These are phyloP conservation scores for Gasteruption jaculator DNA, from an alignment of 2,888 invertebrate species.

Conservation along the genomic window DNA sequence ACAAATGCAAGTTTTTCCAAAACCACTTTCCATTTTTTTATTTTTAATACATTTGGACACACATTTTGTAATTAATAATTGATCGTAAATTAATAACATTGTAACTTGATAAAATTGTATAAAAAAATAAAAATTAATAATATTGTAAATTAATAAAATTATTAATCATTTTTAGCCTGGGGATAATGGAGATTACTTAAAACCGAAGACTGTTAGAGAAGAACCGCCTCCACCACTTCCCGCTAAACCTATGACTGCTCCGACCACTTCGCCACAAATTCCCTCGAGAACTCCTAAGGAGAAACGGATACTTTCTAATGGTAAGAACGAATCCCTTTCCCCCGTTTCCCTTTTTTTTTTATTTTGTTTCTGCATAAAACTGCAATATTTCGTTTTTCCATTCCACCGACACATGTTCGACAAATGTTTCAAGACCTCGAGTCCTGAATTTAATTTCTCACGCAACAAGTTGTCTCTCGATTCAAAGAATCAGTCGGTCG, in stretches of 20 bases:
- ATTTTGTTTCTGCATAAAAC: no score
- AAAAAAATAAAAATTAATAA: slow-evolving; percentile 4
- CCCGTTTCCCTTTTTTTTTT: no score
- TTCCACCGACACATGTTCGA: neutral
- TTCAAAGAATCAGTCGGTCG: no score
- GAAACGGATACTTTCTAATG: slow-evolving; percentile 13
- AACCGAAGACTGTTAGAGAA: slow-evolving; percentile 16
- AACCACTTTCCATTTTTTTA: neutral
- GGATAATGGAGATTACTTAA: slow-evolving; percentile 30
- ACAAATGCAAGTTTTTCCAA: slow-evolving; percentile 8
- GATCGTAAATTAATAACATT: slow-evolving; percentile 4
- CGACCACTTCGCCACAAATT: slow-evolving; percentile 23
- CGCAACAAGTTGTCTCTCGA: no score
- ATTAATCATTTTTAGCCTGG: slow-evolving; percentile 31
- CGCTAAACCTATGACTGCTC: slow-evolving; percentile 28
- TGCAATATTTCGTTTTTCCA: slow-evolving; percentile 10
- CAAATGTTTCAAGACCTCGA: no score
- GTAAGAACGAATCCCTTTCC: no score
- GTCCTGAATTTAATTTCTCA: no score
- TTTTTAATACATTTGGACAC: slow-evolving; percentile 8
- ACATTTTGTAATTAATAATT: slow-evolving; percentile 2
- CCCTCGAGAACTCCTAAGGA: no score
- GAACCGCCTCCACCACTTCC: slow-evolving; percentile 35
- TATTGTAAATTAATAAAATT: neutral
- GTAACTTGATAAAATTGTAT: neutral